Conservation (phyloP, 2,797 vertebrate species). For the Acipenser transmontanus region DNA sequence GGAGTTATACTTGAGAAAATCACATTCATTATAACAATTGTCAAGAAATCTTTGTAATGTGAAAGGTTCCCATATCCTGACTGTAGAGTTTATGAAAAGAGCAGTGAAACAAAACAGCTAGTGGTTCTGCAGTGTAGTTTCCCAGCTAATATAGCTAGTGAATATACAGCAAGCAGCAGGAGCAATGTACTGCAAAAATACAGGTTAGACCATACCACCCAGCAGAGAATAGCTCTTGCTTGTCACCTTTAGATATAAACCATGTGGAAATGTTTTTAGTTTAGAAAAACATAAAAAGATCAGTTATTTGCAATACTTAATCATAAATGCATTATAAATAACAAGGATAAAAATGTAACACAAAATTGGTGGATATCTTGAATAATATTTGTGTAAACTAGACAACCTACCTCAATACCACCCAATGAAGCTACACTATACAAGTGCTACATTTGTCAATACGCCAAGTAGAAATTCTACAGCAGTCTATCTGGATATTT, state of each 20-base stretch:
- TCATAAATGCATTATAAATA: too few relatives aligned
- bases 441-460: too few relatives aligned
- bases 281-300: neutral
- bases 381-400: too few relatives aligned
- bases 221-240: constrained; percentile 89
- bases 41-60: neutral
- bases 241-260: constrained; percentile 97
- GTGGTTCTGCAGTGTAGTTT: constrained; percentile 44
- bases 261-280: constrained; percentile 47
- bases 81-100: constrained; percentile 29
- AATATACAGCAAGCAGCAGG: constrained; percentile 74
- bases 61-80: constrained; percentile 48
- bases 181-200: constrained; percentile 65
- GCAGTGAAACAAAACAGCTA: constrained; percentile 39
- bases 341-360: too few relatives aligned
- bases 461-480: too few relatives aligned
- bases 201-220: constrained; percentile 85
- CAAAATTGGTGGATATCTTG: too few relatives aligned
- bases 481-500: too few relatives aligned
- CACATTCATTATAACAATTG: too few relatives aligned
- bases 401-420: too few relatives aligned
- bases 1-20: too few relatives aligned
- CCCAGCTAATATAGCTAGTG: constrained; percentile 34
- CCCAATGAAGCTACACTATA: too few relatives aligned
- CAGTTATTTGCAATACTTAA: neutral